Evolutionary conservation across 2,888 invertebrate species (phyloP), one percentile per base, ranked within the genome.

Genomic region (Pandemis cinnamomeana): DNA sequence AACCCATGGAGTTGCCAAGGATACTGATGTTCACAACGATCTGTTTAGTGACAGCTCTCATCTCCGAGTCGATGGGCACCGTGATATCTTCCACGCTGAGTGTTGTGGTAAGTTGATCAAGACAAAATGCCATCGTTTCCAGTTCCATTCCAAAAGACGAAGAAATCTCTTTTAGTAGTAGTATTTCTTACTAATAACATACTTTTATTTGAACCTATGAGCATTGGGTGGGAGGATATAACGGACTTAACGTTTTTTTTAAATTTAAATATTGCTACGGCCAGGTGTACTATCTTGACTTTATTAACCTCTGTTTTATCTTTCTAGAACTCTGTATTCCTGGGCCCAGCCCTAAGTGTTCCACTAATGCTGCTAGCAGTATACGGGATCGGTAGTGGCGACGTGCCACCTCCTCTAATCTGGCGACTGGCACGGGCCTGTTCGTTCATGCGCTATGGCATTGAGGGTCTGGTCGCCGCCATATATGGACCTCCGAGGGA

Each of bases 331-430:
- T 96, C 97, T 44, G 97, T 98, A 89, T 99, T 99, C 88, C 93
- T 98, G 80, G 99, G 98, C 0, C 98, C 99, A 15, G 97, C 97
- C 0, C 85, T 97, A 74, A 95, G 97, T 70, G 98, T 98, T 6
- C 99, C 99, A 0, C 92, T 99, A 11, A 97, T 99, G 95, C 89
- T 99, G 72, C 95, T 99, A 67, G 97, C 98, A 6, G 97, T 97
- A 0, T 97, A 97, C 84, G 97, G 99, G 46, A 96, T 99, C 82
- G 99, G 99, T 6, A 96, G 96, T 75, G 97, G 97, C 0, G 94
- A 95, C n/a, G 86, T 83, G 0, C 96, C 97, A 0, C 95, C 97
- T 27, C 97, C 98, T 0, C 86, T 96, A 0, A 95, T 97, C 79
- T 96, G 99, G 87, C 95, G 96, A 78, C 91, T 98, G 82, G 94